These are phyloP conservation scores for Synergus itoensis DNA, from an alignment of 2,888 invertebrate species.

Conservation along the genomic window DNA sequence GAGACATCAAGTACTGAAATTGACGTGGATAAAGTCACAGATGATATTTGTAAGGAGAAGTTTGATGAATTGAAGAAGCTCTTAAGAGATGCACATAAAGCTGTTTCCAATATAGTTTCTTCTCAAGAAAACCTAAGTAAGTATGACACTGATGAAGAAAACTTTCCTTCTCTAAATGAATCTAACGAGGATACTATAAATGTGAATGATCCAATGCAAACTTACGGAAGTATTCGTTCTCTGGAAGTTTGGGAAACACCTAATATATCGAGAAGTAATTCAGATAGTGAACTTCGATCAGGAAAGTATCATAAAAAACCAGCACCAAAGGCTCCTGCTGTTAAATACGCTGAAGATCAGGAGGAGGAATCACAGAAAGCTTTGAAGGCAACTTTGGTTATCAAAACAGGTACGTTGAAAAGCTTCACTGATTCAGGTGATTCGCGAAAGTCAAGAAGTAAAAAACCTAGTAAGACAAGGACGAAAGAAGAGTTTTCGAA, in stretches of 20 bases:
- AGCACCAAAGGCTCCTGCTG: slow-evolving; percentile 78
- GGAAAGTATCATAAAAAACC: slow-evolving; percentile 80
- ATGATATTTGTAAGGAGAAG: slow-evolving; percentile 67
- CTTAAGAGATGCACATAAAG: slow-evolving; percentile 64
- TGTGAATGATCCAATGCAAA: neutral
- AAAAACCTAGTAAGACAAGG: slow-evolving; percentile 56
- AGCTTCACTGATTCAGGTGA: slow-evolving; percentile 64
- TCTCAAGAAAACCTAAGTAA: slow-evolving; percentile 59
- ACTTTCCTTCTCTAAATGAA: neutral
- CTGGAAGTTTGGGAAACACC: slow-evolving; percentile 55
- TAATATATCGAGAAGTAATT: slow-evolving; percentile 61
- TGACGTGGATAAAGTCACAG: slow-evolving; percentile 52
- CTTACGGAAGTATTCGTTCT: slow-evolving; percentile 14
- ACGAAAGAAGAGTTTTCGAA: slow-evolving; percentile 70
- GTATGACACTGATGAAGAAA: slow-evolving; percentile 8
- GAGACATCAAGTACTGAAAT: slow-evolving; percentile 14
- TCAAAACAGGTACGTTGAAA: slow-evolving; percentile 78
- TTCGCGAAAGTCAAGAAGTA: slow-evolving; percentile 61
- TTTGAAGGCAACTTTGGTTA: slow-evolving; percentile 79
- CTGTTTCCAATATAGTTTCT: slow-evolving; percentile 65
- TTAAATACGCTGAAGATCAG: slow-evolving; percentile 55
- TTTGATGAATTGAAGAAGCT: slow-evolving; percentile 69
- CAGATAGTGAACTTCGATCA: slow-evolving; percentile 71
- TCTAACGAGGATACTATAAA: neutral
- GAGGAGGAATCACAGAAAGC: slow-evolving; percentile 63